Evolutionary conservation across 2,113 vertebrate species (phyloP), one percentile per base, ranked within the genome.

Genomic region (Hemiscyllium ocellatum): DNA sequence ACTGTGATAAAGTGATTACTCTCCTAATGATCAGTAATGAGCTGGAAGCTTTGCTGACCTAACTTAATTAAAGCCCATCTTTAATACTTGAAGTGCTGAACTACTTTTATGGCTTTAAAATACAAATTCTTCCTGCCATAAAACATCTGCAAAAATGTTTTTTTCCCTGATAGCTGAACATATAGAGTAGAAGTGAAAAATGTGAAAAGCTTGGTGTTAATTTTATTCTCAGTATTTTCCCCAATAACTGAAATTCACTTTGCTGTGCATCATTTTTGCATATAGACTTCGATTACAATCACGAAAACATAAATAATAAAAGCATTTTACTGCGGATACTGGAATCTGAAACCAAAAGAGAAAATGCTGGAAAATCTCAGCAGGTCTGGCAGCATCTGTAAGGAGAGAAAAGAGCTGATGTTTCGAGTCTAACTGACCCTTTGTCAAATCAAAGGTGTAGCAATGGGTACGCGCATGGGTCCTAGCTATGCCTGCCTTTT

Each of bases 101-200:
- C 29, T 33, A 69, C 33, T 50, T 70, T 47, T 47, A 26, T 70
- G 37, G 93, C 22, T 94, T 94, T 70, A 94, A 94, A 94, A 47
- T 94, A 94, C 66, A 94, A 94, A 47, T 94, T n/a, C 50, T 94
- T 94, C 26, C 90, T 70, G 66, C 69, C 42, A 47, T 94, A 61
- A 47, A 22, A 72, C 66, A 94, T 69, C 70, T 68, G 26, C 6
- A 94, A 47, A 94, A 69, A 94, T 19, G 29, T 5, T 91, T 65
- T 29, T 91, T 61, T 61, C 12, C 33, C 26, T n/a, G 56, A 65
- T 33, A 89, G 22, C 86, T 89, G 29, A 94, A 68, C 8, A 22
- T 15, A 94, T 24, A 50, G 61, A 68, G n/a, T 69, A 26, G 93
- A 69, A 94, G 70, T 94, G n/a, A 42, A 47, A 69, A 94, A 70